Conservation (phyloP, 23 tunicate species). For the Styela clava region DNA sequence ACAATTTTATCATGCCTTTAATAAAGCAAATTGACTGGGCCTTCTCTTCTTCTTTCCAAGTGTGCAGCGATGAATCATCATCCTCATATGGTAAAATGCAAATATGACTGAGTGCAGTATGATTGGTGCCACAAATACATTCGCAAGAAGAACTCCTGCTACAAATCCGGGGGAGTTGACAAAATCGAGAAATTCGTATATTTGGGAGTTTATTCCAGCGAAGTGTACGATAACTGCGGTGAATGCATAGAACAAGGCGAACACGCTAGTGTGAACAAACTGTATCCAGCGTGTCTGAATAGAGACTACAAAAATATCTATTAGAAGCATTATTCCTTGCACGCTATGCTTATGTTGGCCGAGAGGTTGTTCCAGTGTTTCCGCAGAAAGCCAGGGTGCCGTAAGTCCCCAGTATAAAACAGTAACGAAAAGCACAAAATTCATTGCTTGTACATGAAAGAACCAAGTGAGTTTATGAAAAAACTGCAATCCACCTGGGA, state of each 20-base stretch:
- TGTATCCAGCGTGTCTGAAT: conserved; percentile 24
- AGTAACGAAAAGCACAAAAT: neutral
- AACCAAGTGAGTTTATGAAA: conserved; percentile 17
- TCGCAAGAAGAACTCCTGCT: conserved; percentile 15
- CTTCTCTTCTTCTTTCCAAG: neutral
- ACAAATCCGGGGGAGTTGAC: neutral
- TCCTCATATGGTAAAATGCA: conserved; percentile 13
- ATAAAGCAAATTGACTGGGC: too few species aligned
- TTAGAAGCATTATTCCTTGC: neutral
- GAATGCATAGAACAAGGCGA: conserved; percentile 11
- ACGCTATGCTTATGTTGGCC: conserved; percentile 19
- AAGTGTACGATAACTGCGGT: conserved; percentile 12
- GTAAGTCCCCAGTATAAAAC: conserved; percentile 1
- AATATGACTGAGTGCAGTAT: conserved; percentile 8
- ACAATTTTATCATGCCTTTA: too few species aligned
- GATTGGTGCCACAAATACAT: neutral
- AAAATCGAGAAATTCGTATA: conserved; percentile 18
- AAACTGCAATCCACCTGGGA: neutral
- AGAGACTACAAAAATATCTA: conserved; percentile 13
- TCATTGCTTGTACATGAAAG: conserved; percentile 12
- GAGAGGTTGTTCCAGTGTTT: neutral
- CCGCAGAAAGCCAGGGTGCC: neutral
- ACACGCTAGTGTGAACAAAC: neutral
- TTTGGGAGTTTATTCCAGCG: conserved; percentile 10
- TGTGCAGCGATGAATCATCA: conserved; percentile 10